phyloP scores from a whole-genome alignment of 2,113 vertebrate species.

The Cairina moschata region DNA sequence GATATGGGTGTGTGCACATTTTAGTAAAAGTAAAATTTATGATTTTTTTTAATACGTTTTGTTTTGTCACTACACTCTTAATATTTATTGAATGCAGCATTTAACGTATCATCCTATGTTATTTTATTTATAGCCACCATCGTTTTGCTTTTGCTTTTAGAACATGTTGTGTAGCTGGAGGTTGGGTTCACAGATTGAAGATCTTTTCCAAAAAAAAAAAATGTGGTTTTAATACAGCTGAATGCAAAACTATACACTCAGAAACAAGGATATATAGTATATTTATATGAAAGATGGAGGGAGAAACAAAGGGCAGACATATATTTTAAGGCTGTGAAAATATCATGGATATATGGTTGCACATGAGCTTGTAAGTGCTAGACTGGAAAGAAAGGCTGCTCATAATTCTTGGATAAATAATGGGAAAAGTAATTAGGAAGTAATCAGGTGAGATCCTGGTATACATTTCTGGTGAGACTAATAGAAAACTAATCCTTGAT shows the following conservation, averaged over 20 bases:
- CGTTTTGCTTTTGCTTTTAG: not conserved
- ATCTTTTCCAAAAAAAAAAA: not conserved
- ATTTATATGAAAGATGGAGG: not conserved
- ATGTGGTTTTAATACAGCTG: not conserved
- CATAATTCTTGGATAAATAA: not conserved
- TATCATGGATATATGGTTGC: not conserved
- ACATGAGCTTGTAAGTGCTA: not conserved
- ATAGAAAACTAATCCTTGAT: conserved; percentile 3
- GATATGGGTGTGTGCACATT: not conserved
- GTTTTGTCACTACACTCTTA: not conserved
- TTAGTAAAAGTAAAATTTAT: not conserved
- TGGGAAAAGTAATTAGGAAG: not conserved
- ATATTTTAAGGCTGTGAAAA: not conserved
- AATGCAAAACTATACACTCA: not conserved
- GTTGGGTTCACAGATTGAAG: not conserved
- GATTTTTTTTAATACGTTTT: not conserved
- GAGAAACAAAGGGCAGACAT: not conserved
- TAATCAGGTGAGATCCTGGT: not conserved
- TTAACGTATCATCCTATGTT: not conserved
- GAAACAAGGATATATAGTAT: not conserved
- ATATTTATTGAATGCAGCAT: not conserved
- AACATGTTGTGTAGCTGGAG: not conserved
- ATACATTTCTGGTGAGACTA: not conserved
- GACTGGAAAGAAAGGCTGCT: not conserved
- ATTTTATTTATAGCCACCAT: not conserved